Evolutionary conservation across 2,113 vertebrate species (phyloP), one percentile per base, ranked within the genome.

Genomic region (Leuciscus idus): DNA sequence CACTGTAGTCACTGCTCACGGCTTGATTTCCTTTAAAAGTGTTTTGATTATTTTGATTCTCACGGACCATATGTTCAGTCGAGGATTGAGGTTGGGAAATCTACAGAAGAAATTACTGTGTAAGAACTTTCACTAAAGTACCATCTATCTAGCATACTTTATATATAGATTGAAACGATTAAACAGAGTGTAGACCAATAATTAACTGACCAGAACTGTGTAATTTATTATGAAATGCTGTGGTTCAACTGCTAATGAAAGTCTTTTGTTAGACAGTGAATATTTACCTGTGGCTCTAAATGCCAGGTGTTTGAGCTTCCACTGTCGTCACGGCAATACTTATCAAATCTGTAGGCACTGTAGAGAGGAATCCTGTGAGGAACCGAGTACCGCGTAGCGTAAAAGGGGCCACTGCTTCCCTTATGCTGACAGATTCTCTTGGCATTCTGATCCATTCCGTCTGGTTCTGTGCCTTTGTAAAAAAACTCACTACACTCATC

Each of bases 351-450:
- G 66, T 87, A 87, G 0, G 83, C 86, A 13, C 86, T 87, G 83
- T 88, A 88, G 26, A 88, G 8, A 17, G 87, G 87, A 13, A 88
- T 82, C 26, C 83, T 81, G 70, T 85, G 46, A 10, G 8, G 0
- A 46, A n/a, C 61, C 3, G 87, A 81, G 57, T 88, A 88, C 2
- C 85, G 83, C 15, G 87, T 74, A 19, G 87, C 87, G 36, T 36
- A 36, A 36, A 36, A 36, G 4, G 36, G 36, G 36, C 36, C 36
- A 0, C 36, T 36, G 36, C 36, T 36, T 36, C 0, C 36, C 36
- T 4, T 36, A 36, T 36, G 8, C 52, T 88, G 87, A 73, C 87
- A 88, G 33, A 85, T 85, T 52, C 36, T 36, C 36, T 36, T 6
- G 36, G 36, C 36, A 36, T 36, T 36, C 36, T 36, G 36, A 36